These are phyloP conservation scores for Empis livida DNA, from an alignment of 2,888 invertebrate species.

Conservation along the genomic window DNA sequence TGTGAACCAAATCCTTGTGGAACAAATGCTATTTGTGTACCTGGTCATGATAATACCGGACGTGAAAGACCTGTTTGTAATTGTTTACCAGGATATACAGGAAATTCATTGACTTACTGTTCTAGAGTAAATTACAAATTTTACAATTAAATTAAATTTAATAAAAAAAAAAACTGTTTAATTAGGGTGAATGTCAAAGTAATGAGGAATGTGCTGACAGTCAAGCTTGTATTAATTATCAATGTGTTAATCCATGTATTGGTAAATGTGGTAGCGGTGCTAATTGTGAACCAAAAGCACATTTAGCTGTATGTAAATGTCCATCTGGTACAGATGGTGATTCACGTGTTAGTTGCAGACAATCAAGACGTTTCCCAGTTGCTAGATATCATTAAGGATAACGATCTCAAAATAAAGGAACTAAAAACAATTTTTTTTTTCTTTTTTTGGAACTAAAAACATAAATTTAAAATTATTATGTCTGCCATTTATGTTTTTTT, in stretches of 20 bases:
- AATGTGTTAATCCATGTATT: conserved; percentile 60
- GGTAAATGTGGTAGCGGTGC: conserved; percentile 69
- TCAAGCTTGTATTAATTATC: conserved; percentile 64
- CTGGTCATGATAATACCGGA: conserved; percentile 70
- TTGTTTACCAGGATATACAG: conserved; percentile 63
- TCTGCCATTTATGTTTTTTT: too few species aligned
- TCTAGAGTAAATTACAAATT: conserved; percentile 38
- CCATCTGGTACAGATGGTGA: conserved; percentile 51
- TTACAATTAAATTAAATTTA: not conserved
- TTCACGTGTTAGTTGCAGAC: conserved; percentile 45
- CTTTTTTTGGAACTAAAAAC: too few species aligned
- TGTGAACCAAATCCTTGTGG: conserved; percentile 85
- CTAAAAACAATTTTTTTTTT: too few species aligned
- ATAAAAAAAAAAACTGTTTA: not conserved
- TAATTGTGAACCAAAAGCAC: conserved; percentile 58
- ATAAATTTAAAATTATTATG: too few species aligned
- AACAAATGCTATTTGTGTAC: conserved; percentile 48
- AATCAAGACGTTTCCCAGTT: conserved; percentile 29
- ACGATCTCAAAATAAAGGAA: too few species aligned
- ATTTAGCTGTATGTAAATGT: conserved; percentile 74
- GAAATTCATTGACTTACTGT: conserved; percentile 61
- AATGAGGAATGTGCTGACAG: conserved; percentile 65
- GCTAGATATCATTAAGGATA: conserved; percentile 34
- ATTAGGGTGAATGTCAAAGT: conserved; percentile 61
- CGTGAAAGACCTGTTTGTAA: conserved; percentile 77